Percentiles rank a stretch among this genome's conserved stretches.
Evolutionary conservation across 2,797 vertebrate genomes (phyloP).

Genomic region (Lates japonicus): DNA sequence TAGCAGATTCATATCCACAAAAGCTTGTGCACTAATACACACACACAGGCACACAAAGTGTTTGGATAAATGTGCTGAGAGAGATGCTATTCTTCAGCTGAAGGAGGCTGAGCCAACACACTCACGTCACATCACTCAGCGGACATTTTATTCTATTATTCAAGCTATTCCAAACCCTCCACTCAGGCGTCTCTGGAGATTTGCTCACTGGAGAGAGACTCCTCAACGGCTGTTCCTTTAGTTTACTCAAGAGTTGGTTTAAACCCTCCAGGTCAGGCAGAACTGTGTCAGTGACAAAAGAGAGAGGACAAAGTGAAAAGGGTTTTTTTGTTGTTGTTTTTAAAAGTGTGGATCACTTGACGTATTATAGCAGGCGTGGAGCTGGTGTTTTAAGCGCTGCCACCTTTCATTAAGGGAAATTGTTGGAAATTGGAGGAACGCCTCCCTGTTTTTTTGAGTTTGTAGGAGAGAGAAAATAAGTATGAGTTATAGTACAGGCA

Average conservation of each 20-base stretch:
- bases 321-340: constrained; percentile 9
- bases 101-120: constrained; percentile 38
- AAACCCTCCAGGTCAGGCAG: constrained; percentile 29
- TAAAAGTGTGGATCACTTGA: constrained; percentile 11
- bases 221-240: constrained; percentile 27
- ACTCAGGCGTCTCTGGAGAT: constrained; percentile 48
- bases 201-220: constrained; percentile 26
- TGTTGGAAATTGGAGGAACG: not conserved
- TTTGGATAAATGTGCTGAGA: constrained; percentile 43
- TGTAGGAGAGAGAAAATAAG: not conserved
- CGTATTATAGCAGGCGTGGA: constrained; percentile 9
- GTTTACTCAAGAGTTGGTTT: constrained; percentile 9
- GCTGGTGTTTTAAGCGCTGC: not conserved
- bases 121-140: constrained; percentile 52
- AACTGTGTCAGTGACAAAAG: constrained; percentile 24
- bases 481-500: not conserved
- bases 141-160: constrained; percentile 58
- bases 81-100: constrained; percentile 45
- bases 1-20: constrained; percentile 22
- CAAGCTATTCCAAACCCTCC: constrained; percentile 39
- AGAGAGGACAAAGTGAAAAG: not conserved
- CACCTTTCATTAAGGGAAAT: constrained; percentile 21
- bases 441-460: not conserved
- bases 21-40: constrained; percentile 6
- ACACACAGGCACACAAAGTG: constrained; percentile 13